Percentiles rank a stretch among this genome's conserved stretches.
phyloP scores from a whole-genome alignment of 2,888 invertebrate genomes.

The Cantharis rufa region DNA sequence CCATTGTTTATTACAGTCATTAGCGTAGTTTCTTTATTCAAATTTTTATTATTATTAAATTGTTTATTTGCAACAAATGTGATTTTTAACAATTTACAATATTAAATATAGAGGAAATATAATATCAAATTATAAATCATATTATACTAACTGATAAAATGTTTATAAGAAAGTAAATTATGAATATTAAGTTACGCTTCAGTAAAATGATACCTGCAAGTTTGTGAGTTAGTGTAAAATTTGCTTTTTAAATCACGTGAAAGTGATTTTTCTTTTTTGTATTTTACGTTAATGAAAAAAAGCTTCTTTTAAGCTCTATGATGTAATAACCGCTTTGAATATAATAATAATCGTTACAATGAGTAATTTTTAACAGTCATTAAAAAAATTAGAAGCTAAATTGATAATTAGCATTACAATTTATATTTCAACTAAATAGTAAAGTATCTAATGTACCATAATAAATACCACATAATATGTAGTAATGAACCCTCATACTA shows the following conservation, averaged over 20 bases:
- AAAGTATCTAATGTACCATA: no score
- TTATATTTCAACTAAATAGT: background rate
- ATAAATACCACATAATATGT: no score
- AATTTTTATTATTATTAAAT: background rate
- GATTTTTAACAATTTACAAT: background rate
- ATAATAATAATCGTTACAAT: background rate
- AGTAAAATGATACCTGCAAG: background rate
- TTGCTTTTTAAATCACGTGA: background rate
- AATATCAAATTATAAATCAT: background rate
- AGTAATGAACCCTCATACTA: no score
- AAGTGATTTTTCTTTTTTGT: background rate
- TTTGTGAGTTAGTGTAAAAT: background rate
- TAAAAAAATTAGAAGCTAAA: background rate
- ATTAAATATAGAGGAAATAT: background rate
- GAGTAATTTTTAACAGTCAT: background rate
- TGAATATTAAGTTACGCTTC: conserved; percentile 3
- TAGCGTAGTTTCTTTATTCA: background rate
- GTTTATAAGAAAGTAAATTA: conserved; percentile 1
- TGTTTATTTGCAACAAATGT: background rate
- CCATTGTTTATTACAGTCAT: background rate
- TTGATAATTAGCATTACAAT: background rate
- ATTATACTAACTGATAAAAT: background rate
- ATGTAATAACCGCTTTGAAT: background rate
- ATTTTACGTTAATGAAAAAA: background rate
- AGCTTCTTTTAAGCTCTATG: background rate